phyloP scores from a whole-genome alignment of 1,140 invertebrate genomes.

The Drosophila kohkoa region DNA sequence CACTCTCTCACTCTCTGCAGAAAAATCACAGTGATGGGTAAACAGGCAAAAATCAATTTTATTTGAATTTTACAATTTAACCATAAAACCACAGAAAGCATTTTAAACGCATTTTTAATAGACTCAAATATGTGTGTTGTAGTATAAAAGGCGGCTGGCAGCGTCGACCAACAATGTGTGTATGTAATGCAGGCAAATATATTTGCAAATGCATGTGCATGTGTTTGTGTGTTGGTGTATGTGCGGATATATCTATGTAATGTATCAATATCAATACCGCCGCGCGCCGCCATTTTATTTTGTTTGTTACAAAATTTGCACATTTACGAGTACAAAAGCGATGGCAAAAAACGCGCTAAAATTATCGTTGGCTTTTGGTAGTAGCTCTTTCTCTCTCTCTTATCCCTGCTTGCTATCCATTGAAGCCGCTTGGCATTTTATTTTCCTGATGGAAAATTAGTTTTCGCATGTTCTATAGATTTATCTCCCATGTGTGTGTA shows the following conservation, averaged over 20 bases:
- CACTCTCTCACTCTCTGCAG: not conserved
- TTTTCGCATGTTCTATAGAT: constrained; percentile 71
- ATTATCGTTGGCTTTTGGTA: constrained; percentile 63
- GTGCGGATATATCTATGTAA: constrained; percentile 38
- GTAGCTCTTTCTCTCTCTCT: not conserved
- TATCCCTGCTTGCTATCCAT: constrained; percentile 4
- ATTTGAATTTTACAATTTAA: constrained; percentile 84
- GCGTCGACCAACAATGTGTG: not conserved
- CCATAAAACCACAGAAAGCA: constrained; percentile 84
- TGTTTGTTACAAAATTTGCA: constrained; percentile 79
- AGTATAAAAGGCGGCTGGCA: constrained; percentile 63
- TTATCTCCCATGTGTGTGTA: constrained; percentile 36
- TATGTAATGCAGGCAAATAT: not conserved
- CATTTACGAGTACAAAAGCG: constrained; percentile 76
- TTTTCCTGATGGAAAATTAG: constrained; percentile 78
- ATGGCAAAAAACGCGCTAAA: constrained; percentile 67
- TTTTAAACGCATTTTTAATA: constrained; percentile 85
- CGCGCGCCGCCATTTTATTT: constrained; percentile 69
- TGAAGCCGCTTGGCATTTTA: constrained; percentile 55
- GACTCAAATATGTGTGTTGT: constrained; percentile 84
- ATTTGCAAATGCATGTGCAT: not conserved
- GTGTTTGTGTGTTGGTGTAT: constrained; percentile 1
- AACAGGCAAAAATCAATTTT: constrained; percentile 77
- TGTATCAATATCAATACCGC: constrained; percentile 56
- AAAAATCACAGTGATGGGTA: constrained; percentile 5